phyloP scores from a whole-genome alignment of 1,140 invertebrate species.

The Eueides isabella region DNA sequence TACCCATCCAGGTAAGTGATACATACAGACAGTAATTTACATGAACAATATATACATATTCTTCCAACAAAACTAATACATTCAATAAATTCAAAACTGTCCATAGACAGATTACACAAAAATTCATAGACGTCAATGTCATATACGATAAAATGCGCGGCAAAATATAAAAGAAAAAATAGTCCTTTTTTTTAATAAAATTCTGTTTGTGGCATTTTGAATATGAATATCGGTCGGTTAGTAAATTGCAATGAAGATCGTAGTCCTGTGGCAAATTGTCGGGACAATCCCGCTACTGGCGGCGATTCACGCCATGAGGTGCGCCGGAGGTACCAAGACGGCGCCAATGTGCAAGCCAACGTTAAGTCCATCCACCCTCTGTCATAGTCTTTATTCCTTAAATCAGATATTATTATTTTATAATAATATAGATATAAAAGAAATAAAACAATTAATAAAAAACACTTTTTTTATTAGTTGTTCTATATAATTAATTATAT shows the following conservation, averaged over 20 bases:
- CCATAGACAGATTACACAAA: neutral
- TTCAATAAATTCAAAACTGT: neutral
- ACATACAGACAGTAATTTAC: neutral
- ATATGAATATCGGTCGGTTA: slow-evolving; percentile 57
- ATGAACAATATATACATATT: neutral
- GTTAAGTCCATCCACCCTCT: slow-evolving; percentile 20
- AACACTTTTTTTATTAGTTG: too few relatives aligned
- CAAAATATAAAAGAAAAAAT: neutral
- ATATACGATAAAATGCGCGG: neutral
- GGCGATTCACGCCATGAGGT: slow-evolving; percentile 43
- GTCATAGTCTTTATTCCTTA: neutral
- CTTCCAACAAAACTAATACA: neutral
- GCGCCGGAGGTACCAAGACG: slow-evolving; percentile 39
- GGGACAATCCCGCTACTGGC: slow-evolving; percentile 53
- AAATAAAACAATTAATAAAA: too few relatives aligned
- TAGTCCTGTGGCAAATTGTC: slow-evolving; percentile 53
- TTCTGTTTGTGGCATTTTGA: slow-evolving; percentile 45
- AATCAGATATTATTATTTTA: neutral
- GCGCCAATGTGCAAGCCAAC: slow-evolving; percentile 25
- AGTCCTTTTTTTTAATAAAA: neutral
- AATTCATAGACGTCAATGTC: neutral
- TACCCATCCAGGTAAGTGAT: neutral
- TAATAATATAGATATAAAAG: neutral
- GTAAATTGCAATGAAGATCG: slow-evolving; percentile 54
- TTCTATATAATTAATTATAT: too few relatives aligned